A percentile compares a stretch with the other conserved stretches of the same genome.
Conservation (phyloP, 1,140 invertebrate species). For the Platyura marginata region DNA sequence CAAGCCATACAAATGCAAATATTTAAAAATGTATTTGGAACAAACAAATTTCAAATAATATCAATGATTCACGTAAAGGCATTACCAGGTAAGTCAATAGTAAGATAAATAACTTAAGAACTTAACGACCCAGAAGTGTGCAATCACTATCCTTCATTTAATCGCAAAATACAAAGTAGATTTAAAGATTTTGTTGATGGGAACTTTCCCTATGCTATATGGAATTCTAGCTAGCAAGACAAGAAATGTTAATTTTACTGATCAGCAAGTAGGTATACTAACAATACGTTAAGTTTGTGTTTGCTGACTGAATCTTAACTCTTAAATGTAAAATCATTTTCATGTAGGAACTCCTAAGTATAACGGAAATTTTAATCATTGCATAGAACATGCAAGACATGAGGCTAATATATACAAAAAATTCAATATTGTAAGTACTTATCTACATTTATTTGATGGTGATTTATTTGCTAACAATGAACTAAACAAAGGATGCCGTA, state of each 20-base stretch:
- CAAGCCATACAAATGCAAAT: constrained; percentile 19
- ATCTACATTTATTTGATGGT: background rate
- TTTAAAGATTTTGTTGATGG: no score
- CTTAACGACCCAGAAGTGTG: no score
- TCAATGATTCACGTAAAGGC: constrained; percentile 59
- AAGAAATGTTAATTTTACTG: no score
- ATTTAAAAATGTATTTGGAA: constrained; percentile 23
- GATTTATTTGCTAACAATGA: background rate
- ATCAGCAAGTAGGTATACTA: no score
- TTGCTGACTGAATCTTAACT: background rate
- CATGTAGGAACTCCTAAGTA: constrained; percentile 16
- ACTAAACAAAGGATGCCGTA: constrained; percentile 43
- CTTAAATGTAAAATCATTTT: background rate
- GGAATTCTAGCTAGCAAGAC: no score
- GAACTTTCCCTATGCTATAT: no score
- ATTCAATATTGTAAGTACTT: constrained; percentile 4
- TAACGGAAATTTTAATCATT: constrained; percentile 13
- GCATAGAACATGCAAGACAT: constrained; percentile 13
- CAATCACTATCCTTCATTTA: no score
- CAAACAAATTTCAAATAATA: constrained; percentile 33
- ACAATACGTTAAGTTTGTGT: no score
- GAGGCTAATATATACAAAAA: constrained; percentile 15
- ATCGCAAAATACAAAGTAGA: no score
- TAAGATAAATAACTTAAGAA: constrained; percentile 3
- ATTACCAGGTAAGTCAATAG: constrained; percentile 37